Evolutionary conservation across 1,140 invertebrate genomes (phyloP).

Genomic region (Arion vulgaris): DNA sequence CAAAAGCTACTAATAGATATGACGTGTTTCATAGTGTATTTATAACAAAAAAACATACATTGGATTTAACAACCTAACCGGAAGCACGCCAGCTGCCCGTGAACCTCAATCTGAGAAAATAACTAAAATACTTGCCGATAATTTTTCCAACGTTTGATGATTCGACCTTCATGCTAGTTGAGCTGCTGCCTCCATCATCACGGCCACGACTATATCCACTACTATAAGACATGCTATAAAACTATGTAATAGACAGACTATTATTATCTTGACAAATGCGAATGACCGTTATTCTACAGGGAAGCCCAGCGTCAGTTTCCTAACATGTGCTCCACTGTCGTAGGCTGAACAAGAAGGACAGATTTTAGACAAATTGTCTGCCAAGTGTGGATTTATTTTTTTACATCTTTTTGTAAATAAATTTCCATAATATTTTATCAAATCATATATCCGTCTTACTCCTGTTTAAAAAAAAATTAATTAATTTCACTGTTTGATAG

Average conservation of each 20-base stretch:
- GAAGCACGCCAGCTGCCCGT: conserved; percentile 1
- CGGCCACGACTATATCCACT: neutral
- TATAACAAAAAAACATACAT: too few species aligned
- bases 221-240: conserved; percentile 9
- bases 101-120: neutral
- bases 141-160: conserved; percentile 30
- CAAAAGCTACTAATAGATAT: too few species aligned
- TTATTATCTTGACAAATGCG: too few species aligned
- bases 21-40: too few species aligned
- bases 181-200: neutral
- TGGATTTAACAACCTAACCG: neutral
- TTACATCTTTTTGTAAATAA: too few species aligned
- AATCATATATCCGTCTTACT: too few species aligned
- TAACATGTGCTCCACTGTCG: neutral
- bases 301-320: neutral
- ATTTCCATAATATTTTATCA: too few species aligned
- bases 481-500: too few species aligned
- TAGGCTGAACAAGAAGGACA: neutral
- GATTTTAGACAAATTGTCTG: neutral
- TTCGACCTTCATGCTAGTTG: conserved; percentile 17
- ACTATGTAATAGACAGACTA: neutral
- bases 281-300: neutral
- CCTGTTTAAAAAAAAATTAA: too few species aligned
- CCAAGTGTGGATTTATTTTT: neutral
- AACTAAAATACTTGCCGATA: conserved; percentile 15